Conservation (phyloP, 2,888 invertebrate species). For the Drosophila peninsularis region DNA sequence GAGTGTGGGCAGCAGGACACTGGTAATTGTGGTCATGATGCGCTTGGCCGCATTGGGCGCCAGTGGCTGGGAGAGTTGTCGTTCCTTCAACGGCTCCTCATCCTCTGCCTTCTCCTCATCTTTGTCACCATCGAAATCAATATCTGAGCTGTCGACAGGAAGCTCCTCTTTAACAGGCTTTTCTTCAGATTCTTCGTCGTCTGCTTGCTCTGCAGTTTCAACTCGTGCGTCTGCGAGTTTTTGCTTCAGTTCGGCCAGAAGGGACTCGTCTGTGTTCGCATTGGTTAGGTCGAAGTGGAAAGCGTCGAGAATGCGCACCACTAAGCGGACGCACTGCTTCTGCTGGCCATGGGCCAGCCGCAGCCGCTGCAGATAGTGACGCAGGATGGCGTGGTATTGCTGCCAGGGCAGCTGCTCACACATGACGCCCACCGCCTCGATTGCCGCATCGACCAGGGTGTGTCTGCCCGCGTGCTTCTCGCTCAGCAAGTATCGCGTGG, state of each 20-base stretch:
- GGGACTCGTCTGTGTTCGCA: constrained; percentile 82
- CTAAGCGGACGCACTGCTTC: constrained; percentile 91
- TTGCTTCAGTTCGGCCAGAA: constrained; percentile 67
- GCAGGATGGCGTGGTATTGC: constrained; percentile 93
- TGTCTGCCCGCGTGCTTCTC: constrained; percentile 91
- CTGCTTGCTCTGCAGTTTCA: constrained; percentile 21
- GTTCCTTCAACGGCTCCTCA: constrained; percentile 29
- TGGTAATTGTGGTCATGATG: constrained; percentile 89
- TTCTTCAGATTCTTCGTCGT: constrained; percentile 64
- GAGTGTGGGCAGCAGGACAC: constrained; percentile 91
- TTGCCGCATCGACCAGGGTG: constrained; percentile 92
- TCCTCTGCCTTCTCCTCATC: constrained; percentile 20
- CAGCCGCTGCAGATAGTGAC: constrained; percentile 91
- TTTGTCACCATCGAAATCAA: constrained; percentile 43
- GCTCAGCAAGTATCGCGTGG: constrained; percentile 91
- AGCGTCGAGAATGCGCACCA: constrained; percentile 92
- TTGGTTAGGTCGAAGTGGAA: constrained; percentile 96
- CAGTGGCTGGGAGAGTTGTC: constrained; percentile 80
- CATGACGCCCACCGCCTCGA: constrained; percentile 91
- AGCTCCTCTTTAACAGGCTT: constrained; percentile 21
- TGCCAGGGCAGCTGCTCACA: constrained; percentile 94
- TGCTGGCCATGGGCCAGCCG: constrained; percentile 90
- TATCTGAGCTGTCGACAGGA: constrained; percentile 12
- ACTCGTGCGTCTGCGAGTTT: constrained; percentile 68
- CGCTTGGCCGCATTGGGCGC: constrained; percentile 90